These are phyloP conservation scores for Tenodera sinensis DNA, from an alignment of 2,888 invertebrate species.

Conservation along the genomic window DNA sequence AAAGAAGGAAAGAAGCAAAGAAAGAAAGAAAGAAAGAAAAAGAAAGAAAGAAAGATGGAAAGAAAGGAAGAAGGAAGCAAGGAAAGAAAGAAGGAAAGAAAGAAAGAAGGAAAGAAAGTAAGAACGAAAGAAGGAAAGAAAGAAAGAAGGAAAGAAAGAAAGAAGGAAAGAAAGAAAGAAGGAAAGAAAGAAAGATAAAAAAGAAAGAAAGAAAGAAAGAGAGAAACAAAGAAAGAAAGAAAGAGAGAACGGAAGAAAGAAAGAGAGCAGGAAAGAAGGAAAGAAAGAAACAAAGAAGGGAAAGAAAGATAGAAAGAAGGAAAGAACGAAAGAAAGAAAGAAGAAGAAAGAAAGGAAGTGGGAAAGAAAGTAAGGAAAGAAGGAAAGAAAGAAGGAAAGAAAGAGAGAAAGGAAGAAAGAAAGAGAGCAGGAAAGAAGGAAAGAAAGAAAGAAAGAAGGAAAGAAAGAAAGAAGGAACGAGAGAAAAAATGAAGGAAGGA, in stretches of 20 bases:
- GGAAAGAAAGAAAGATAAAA: background rate
- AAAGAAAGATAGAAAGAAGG: background rate
- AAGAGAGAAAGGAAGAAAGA: background rate
- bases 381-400: background rate
- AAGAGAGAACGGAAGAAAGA: background rate
- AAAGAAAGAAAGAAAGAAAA: too few species aligned
- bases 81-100: background rate
- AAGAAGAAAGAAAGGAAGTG: too few species aligned
- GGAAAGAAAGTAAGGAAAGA: background rate
- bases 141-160: background rate
- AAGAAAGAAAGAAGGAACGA: background rate
- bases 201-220: background rate
- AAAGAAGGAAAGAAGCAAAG: too few species aligned
- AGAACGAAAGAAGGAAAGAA: too few species aligned
- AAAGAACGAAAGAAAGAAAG: too few species aligned
- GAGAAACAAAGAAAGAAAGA: too few species aligned
- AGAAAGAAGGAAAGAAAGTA: too few species aligned
- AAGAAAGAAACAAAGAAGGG: background rate
- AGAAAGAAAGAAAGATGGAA: too few species aligned
- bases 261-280: too few species aligned
- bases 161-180: background rate
- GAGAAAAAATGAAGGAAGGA: too few species aligned
- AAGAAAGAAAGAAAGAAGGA: background rate
- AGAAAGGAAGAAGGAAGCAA: too few species aligned
- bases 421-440: too few species aligned